Base-by-base conservation (phyloP, 2,113 vertebrate species). In the Gasterosteus aculeatus region DNA sequence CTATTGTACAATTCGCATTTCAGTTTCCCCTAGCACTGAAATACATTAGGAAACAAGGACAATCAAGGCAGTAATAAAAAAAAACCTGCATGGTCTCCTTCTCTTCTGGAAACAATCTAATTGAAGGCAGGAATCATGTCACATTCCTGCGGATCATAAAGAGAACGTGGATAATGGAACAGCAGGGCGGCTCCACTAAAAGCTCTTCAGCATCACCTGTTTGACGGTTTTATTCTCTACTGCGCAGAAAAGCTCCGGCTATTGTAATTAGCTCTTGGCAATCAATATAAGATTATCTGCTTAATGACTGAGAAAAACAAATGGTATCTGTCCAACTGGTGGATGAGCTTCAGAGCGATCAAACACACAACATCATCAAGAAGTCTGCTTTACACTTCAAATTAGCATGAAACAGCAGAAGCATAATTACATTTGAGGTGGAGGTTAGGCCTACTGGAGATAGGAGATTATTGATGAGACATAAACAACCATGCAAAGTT, bases 251-350 rank as follows among this genome's bases (percentile, higher is more conserved):
- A 69, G 81, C 69, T 61, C 61, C 70, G 82, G 80, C 81, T 81
- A 82, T 77, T 84, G 78, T 88, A 88, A 93, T 92, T 87, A 89
- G 85, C 88, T 84, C 75, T 65, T 78, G 75, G 81, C 79, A 92
- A 87, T 93, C 84, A 88, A 77, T 77, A 80, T 73, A 70, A 85
- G 87, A 92, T 91, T 87, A 90, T 91, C 87, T 82, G 82, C 72
- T 85, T 91, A 88, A 91, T 91, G 85, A 88, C 41, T 68, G 70
- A 84, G 77, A 73, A 80, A 91, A 89, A 80, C 81, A 89, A 88
- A 87, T 78, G 76, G 81, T 80, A 88, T 85, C 83, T 69, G 73
- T 88, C 82, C 77, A 49, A 75, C 77, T 76, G 56, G 78, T 60
- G 72, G 56, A 85, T 80, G 59, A 68, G 83, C 86, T 77, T 72